Evolutionary conservation across 2,113 vertebrate genomes (phyloP).

Genomic region (Chaetura pelagica): DNA sequence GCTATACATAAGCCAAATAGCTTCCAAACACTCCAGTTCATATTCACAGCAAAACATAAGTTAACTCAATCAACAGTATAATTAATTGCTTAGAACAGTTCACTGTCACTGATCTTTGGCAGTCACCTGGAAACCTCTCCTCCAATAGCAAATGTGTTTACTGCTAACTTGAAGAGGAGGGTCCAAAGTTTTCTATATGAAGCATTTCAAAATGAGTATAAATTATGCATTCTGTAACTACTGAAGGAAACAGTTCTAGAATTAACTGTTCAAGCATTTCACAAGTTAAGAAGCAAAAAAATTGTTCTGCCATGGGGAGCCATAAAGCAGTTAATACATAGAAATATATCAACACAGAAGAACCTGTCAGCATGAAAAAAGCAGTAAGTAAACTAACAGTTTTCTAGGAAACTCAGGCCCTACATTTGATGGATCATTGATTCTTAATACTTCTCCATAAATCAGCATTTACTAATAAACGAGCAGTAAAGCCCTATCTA

Average conservation of each 20-base stretch:
- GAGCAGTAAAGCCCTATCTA: neutral
- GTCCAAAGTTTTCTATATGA: neutral
- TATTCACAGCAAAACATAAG: neutral
- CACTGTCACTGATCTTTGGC: neutral
- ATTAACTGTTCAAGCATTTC: slow-evolving; percentile 3
- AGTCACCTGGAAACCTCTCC: neutral
- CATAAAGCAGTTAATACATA: neutral
- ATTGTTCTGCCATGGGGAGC: neutral
- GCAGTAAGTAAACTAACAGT: neutral
- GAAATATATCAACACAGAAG: neutral
- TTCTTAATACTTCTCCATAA: slow-evolving; percentile 23
- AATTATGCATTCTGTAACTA: neutral
- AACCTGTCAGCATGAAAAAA: neutral
- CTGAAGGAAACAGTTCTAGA: neutral
- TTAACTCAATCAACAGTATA: slow-evolving; percentile 14
- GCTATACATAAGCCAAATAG: neutral
- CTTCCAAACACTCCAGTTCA: neutral
- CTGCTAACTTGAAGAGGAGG: neutral
- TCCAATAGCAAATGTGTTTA: neutral
- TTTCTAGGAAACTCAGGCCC: neutral
- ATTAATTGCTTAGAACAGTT: slow-evolving; percentile 43
- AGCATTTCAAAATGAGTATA: neutral
- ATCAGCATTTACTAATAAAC: slow-evolving; percentile 14
- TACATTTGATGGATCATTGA: slow-evolving; percentile 7
- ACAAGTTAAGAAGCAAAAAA: neutral